Conservation (phyloP, 2,888 invertebrate species). For the Cryptophagus acutangulus region DNA sequence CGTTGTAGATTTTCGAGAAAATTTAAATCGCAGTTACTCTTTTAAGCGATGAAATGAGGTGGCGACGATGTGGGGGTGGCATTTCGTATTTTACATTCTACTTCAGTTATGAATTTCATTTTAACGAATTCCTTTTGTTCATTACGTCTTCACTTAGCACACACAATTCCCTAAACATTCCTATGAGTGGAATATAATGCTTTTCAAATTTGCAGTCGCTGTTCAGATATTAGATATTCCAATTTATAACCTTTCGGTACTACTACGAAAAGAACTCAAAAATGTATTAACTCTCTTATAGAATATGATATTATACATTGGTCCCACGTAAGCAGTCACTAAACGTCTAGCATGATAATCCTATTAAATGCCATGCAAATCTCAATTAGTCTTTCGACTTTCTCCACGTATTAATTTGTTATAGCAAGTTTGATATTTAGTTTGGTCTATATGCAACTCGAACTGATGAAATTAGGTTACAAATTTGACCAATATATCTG, state of each 20-base stretch:
- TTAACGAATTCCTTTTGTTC: constrained; percentile 27
- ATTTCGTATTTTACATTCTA: constrained; percentile 22
- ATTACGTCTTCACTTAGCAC: constrained; percentile 25
- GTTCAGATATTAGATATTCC: constrained; percentile 11
- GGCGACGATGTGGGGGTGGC: constrained; percentile 4
- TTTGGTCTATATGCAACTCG: constrained; percentile 13
- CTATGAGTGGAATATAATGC: constrained; percentile 16
- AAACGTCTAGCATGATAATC: no score
- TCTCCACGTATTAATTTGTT: constrained; percentile 7
- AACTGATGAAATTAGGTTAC: constrained; percentile 14
- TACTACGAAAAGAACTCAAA: not conserved
- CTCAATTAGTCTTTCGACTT: constrained; percentile 5
- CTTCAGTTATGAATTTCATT: constrained; percentile 25
- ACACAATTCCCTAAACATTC: constrained; percentile 25
- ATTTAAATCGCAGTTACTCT: no score
- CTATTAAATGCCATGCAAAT: no score
- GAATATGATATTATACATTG: no score
- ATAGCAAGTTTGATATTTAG: constrained; percentile 8
- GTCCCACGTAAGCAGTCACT: no score
- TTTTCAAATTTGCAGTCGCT: constrained; percentile 8
- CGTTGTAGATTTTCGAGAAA: no score
- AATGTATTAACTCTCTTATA: no score
- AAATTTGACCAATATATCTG: constrained; percentile 17
- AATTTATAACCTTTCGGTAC: constrained; percentile 11
- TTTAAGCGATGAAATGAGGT: no score